Conservation (phyloP, 92 coral and sea anemone species). For the Diadumene lineata region DNA sequence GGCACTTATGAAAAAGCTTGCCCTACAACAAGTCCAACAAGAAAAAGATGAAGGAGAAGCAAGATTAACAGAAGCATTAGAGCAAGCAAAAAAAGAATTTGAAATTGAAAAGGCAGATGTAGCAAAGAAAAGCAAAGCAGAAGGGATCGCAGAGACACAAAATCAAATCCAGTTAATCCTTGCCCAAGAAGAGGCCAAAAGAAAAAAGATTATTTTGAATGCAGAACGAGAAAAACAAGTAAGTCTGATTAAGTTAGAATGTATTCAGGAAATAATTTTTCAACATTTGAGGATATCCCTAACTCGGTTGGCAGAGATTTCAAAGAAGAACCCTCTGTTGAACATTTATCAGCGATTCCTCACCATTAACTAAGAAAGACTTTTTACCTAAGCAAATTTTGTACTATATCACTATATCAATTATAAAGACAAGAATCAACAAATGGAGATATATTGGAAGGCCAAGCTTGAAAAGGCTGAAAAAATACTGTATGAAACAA, state of each 20-base stretch:
- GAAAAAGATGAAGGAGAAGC: slow-evolving; percentile 84
- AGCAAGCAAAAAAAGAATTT: slow-evolving; percentile 71
- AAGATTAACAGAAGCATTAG: slow-evolving; percentile 73
- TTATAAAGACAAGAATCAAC: too few relatives aligned
- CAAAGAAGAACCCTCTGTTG: background rate
- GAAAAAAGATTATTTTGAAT: slow-evolving; percentile 68
- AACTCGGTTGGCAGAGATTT: too few relatives aligned
- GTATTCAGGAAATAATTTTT: too few relatives aligned
- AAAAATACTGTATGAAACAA: too few relatives aligned
- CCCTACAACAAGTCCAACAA: slow-evolving; percentile 89
- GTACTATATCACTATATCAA: too few relatives aligned
- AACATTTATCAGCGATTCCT: background rate
- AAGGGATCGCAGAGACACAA: slow-evolving; percentile 49
- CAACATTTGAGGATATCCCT: too few relatives aligned
- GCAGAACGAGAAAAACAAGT: slow-evolving; percentile 98
- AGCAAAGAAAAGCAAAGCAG: slow-evolving; percentile 54
- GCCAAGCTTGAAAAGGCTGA: too few relatives aligned
- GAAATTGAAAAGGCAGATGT: slow-evolving; percentile 70
- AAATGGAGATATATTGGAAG: too few relatives aligned
- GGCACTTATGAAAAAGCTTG: slow-evolving; percentile 93
- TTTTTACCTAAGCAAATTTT: background rate
- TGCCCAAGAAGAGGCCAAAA: slow-evolving; percentile 72
- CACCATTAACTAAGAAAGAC: background rate
- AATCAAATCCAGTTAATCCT: slow-evolving; percentile 67
- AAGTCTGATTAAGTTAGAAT: slow-evolving; percentile 1